These are phyloP conservation scores for Leptopilina clavipes DNA, from an alignment of 1,140 invertebrate species.

Conservation along the genomic window DNA sequence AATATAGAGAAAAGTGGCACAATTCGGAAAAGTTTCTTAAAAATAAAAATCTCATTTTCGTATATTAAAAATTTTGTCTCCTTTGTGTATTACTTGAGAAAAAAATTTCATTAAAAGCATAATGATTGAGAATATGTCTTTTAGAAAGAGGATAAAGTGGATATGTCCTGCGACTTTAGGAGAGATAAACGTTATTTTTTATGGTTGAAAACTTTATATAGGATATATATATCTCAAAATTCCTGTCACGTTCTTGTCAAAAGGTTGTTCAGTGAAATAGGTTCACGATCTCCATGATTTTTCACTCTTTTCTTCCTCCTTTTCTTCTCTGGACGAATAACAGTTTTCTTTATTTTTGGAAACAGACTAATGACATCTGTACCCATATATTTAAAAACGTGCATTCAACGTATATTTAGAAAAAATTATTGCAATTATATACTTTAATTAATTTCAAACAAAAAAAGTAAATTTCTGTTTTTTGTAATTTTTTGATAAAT, in stretches of 20 bases:
- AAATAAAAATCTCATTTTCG: too few species aligned
- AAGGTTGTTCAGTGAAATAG: slow-evolving; percentile 25
- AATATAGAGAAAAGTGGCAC: too few species aligned
- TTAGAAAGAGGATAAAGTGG: not conserved
- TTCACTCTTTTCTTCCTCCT: not conserved
- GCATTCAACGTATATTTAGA: not conserved
- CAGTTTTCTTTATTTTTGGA: not conserved
- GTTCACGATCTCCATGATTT: slow-evolving; percentile 15
- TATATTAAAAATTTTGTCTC: too few species aligned
- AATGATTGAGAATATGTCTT: not conserved
- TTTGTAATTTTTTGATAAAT: too few species aligned
- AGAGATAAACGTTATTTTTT: not conserved
- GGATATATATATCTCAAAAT: not conserved
- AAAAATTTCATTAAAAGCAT: not conserved
- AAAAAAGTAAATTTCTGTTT: not conserved
- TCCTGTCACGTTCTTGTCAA: slow-evolving; percentile 18
- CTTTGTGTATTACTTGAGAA: too few species aligned
- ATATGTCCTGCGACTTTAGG: not conserved
- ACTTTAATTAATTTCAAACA: not conserved
- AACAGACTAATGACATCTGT: not conserved
- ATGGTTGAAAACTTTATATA: not conserved
- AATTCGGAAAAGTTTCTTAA: too few species aligned
- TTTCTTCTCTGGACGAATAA: not conserved
- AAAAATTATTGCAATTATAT: not conserved
- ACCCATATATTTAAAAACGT: not conserved